Base-by-base conservation (phyloP, 1,140 invertebrate species). In the Drosophila mayri region DNA sequence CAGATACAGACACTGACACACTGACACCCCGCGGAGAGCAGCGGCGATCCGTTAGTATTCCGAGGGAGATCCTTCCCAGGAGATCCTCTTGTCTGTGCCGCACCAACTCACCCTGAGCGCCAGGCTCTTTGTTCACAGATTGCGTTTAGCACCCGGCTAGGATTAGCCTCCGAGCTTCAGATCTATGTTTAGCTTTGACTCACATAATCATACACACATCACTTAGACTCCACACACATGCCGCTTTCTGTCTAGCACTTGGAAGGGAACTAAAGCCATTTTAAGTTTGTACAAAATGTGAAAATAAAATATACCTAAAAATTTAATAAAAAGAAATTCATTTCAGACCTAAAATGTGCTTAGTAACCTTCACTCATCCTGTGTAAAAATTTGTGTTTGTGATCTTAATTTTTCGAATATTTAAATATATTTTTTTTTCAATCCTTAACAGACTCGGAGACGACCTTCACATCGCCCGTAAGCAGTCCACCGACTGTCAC, bases 391-490 rank as follows among this genome's bases (percentile, higher is more conserved):
- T 72, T 72, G 20, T 73, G 18, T n/a, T 30, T 4, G 6, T n/a
- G 22, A 35, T 5, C 10, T 11, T 12, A 37, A 35, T 11, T 28
- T 11, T 8, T 12, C 28, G 9, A 47, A n/a, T n/a, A n/a, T n/a
- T n/a, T n/a, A n/a, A n/a, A n/a, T n/a, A n/a, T n/a, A n/a, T n/a
- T n/a, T n/a, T n/a, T n/a, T n/a, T n/a, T n/a, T n/a, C n/a, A n/a
- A 63, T 49, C 32, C 46, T 46, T 0, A 12, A 12, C 10, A 92
- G 92, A 92, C 66, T 92, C 91, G 38, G 92, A 92, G 79, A 92
- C 92, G 50, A 92, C 92, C 32, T 92, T 92, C 74, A 92, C 77
- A 62, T 91, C 92, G 46, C 84, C 91, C 8, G 77, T 71, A 28
- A 82, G 81, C 79, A 81, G 60, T 30, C 18, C 43, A 0, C n/a